Conservation (phyloP, 2,888 invertebrate species). For the Nineta flava region DNA sequence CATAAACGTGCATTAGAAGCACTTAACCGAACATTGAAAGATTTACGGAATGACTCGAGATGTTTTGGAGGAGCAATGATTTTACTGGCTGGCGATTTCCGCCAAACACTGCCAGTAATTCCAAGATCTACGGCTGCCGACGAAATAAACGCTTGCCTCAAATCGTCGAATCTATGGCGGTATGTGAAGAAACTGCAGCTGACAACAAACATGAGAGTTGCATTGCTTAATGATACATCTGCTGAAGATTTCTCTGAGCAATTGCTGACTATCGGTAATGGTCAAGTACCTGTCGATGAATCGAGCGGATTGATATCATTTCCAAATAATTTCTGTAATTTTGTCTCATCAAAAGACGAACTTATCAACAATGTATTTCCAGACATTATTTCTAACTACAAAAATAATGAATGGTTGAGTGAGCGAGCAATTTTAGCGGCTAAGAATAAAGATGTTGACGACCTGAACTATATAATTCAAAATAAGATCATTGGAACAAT, state of each 20-base stretch:
- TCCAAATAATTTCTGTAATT: conserved; percentile 19
- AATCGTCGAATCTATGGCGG: conserved; percentile 9
- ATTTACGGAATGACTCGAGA: no score
- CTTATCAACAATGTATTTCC: conserved; percentile 16
- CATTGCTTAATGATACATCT: conserved; percentile 7
- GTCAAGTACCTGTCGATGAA: conserved; percentile 17
- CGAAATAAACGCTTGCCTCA: conserved; percentile 11
- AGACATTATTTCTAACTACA: conserved; percentile 14
- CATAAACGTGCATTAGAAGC: conserved; percentile 17
- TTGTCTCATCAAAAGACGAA: no score
- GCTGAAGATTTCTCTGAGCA: conserved; percentile 8
- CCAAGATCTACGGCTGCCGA: conserved; percentile 11
- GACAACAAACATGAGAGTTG: conserved; percentile 11
- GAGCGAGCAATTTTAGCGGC: neutral
- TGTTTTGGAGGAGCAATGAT: no score
- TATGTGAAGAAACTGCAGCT: conserved; percentile 10
- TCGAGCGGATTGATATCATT: conserved; percentile 20
- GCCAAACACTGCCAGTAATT: conserved; percentile 13
- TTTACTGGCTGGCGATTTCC: no score
- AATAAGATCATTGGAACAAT: no score
- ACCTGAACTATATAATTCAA: no score
- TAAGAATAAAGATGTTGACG: neutral
- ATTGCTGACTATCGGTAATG: conserved; percentile 21
- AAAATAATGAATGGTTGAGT: neutral
- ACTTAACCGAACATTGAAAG: no score